A percentile compares a stretch with the other conserved stretches of the same genome.
These are phyloP conservation scores for Rhopilema esculentum DNA, from an alignment of 30 jellyfish, hydroid and myxozoan species.

Conservation along the genomic window DNA sequence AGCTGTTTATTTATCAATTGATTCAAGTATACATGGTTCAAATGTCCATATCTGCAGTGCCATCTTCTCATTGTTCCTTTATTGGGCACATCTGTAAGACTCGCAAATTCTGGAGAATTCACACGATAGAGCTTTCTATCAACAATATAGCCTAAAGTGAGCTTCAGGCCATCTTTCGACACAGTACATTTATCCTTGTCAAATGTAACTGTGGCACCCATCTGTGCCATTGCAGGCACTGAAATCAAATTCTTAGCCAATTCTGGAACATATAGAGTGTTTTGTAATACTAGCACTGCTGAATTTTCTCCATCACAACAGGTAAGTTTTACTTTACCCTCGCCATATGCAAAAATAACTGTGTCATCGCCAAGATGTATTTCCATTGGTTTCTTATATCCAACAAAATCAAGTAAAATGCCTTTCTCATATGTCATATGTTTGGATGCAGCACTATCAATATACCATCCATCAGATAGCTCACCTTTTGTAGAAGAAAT, in stretches of 20 bases:
- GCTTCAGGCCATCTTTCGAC: too few species aligned
- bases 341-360: constrained; percentile 2
- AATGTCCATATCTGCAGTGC: constrained; percentile 59
- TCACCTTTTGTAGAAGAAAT: too few species aligned
- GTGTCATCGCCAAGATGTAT: constrained; percentile 38
- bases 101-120: too few species aligned
- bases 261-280: too few species aligned
- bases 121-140: constrained; percentile 43
- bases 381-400: constrained; percentile 16
- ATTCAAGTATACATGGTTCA: constrained; percentile 44
- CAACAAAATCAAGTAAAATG: neutral
- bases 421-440: constrained; percentile 51
- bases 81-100: too few species aligned
- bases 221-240: too few species aligned
- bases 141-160: neutral
- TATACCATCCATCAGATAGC: constrained; percentile 13
- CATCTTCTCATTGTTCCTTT: too few species aligned
- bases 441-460: constrained; percentile 56
- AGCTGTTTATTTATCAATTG: too few species aligned
- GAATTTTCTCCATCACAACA: neutral
- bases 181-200: too few species aligned
- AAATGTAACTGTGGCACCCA: too few species aligned
- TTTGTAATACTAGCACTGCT: neutral
- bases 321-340: constrained; percentile 11
- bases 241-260: constrained; percentile 3